Percentiles rank a stretch among this genome's conserved stretches.
These are phyloP conservation scores for Cephus nigrinus DNA, from an alignment of 2,888 invertebrate genomes.

Conservation along the genomic window DNA sequence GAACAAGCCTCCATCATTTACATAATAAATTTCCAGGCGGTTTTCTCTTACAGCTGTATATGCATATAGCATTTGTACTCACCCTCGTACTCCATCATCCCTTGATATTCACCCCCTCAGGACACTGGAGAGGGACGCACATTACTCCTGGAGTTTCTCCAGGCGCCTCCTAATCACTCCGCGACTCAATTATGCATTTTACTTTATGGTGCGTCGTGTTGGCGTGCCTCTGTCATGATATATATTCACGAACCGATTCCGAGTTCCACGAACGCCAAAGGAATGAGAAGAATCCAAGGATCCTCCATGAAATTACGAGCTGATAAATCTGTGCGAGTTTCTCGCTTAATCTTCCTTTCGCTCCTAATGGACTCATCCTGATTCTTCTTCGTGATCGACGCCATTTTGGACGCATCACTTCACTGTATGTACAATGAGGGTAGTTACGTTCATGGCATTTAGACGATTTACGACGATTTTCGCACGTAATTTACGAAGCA, in stretches of 20 bases:
- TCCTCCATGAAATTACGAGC: not conserved
- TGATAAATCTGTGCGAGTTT: not conserved
- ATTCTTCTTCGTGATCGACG: not conserved
- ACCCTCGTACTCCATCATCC: not conserved
- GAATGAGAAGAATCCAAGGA: not conserved
- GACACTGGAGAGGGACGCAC: slow-evolving; percentile 34
- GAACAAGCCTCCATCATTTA: not conserved
- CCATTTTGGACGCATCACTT: not conserved
- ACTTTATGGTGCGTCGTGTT: slow-evolving; percentile 27
- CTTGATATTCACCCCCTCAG: not conserved
- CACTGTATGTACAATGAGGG: not conserved
- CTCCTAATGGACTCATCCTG: not conserved
- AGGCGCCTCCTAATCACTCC: slow-evolving; percentile 53
- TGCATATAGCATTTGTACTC: not conserved
- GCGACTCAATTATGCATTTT: slow-evolving; percentile 49
- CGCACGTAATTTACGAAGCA: not conserved
- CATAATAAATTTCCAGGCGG: not conserved
- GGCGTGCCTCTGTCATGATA: slow-evolving; percentile 5
- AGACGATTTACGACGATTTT: not conserved
- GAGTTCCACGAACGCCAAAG: not conserved
- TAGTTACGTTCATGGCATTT: not conserved
- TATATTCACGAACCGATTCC: not conserved
- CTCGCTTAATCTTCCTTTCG: not conserved
- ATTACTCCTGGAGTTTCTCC: slow-evolving; percentile 48
- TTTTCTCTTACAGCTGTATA: not conserved